Percentiles rank a stretch among this genome's conserved stretches.
These are phyloP conservation scores for Palythoa caribaeorum DNA, from an alignment of 92 coral and sea anemone species.

Conservation along the genomic window DNA sequence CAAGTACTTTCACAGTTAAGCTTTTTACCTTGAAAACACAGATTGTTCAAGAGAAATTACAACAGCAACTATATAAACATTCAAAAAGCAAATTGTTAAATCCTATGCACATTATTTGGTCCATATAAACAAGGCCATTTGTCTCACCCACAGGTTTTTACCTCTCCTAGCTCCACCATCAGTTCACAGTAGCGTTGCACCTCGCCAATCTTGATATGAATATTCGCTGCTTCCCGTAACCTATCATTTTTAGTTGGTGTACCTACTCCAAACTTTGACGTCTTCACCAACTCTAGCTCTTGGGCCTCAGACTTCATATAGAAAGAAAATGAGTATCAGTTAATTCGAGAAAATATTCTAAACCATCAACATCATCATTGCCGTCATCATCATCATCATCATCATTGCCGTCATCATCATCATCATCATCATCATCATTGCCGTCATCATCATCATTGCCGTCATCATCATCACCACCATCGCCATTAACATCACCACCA, in stretches of 20 bases:
- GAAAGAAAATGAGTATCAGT: neutral
- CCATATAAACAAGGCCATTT: neutral
- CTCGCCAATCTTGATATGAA: slow-evolving; percentile 92
- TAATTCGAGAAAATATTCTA: neutral
- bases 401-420: neutral
- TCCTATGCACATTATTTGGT: too few species aligned
- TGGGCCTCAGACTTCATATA: slow-evolving; percentile 93
- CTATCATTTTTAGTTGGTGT: slow-evolving; percentile 77
- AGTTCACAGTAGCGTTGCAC: slow-evolving; percentile 95
- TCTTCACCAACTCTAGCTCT: slow-evolving; percentile 88
- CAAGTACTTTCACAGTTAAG: too few species aligned
- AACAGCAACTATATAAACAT: too few species aligned
- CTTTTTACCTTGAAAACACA: too few species aligned
- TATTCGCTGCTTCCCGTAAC: slow-evolving; percentile 81
- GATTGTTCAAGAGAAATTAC: too few species aligned
- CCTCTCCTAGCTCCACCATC: slow-evolving; percentile 98
- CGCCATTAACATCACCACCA: neutral
- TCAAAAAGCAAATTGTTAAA: too few species aligned
- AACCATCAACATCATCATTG: neutral
- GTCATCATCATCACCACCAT: neutral
- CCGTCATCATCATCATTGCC: neutral
- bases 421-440: neutral
- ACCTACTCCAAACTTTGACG: slow-evolving; percentile 74
- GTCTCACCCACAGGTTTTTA: neutral
- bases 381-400: neutral